Conservation (phyloP, 2,888 invertebrate species). For the Rhodophaea formosa region DNA sequence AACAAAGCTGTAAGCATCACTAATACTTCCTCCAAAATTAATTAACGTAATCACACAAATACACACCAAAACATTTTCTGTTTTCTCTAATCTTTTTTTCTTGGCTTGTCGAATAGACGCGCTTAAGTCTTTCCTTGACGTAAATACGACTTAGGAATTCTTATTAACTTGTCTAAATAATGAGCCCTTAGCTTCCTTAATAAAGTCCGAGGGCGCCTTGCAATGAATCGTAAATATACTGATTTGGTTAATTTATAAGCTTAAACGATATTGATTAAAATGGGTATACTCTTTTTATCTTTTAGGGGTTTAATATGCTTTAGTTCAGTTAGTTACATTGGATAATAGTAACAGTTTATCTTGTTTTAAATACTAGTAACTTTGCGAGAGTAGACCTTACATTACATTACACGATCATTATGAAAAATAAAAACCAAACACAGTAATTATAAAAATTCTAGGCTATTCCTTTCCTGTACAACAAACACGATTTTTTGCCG, state of each 20-base stretch:
- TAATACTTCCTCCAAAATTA: constrained; percentile 21
- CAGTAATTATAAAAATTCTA: too few species aligned
- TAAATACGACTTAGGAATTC: constrained; percentile 71
- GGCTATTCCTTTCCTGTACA: too few species aligned
- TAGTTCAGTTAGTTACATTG: too few species aligned
- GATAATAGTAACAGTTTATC: too few species aligned
- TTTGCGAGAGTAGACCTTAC: too few species aligned
- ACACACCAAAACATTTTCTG: constrained; percentile 33
- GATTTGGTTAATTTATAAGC: constrained; percentile 29
- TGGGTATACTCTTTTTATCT: not conserved
- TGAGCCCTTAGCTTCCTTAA: constrained; percentile 47
- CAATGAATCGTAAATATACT: constrained; percentile 30
- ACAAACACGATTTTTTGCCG: too few species aligned
- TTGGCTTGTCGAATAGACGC: constrained; percentile 57
- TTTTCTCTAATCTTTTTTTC: constrained; percentile 57
- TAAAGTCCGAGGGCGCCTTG: constrained; percentile 32
- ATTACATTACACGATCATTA: too few species aligned
- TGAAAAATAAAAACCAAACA: too few species aligned
- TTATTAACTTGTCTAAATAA: constrained; percentile 71
- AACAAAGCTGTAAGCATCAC: not conserved
- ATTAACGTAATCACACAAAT: constrained; percentile 23
- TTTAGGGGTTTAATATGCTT: too few species aligned
- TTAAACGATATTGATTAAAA: constrained; percentile 10
- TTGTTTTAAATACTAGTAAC: too few species aligned
- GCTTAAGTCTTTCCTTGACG: constrained; percentile 59